phyloP scores from a whole-genome alignment of 2,888 invertebrate genomes.

The Amaurobius ferox region DNA sequence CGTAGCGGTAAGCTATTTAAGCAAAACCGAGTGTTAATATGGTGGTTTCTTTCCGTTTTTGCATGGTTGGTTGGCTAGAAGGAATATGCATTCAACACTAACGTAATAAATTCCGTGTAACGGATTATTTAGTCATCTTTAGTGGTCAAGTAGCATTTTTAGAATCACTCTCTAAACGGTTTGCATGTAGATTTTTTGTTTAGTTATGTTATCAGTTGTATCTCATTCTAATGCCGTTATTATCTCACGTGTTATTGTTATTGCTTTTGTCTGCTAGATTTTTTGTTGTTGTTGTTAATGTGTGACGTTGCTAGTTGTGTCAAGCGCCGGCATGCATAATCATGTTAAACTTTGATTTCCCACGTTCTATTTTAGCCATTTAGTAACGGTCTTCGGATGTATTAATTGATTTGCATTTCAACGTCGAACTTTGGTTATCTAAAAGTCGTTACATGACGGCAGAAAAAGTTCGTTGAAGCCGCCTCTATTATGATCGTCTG shows the following conservation, averaged over 20 bases:
- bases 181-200: not conserved
- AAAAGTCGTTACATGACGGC: not conserved
- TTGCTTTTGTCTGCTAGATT: not conserved
- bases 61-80: constrained; percentile 31
- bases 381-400: not conserved
- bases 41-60: constrained; percentile 11
- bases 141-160: constrained; percentile 12
- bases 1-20: constrained; percentile 64
- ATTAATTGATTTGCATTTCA: not conserved
- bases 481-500: too few species aligned
- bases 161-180: constrained; percentile 1
- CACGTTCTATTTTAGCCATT: not conserved
- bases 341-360: not conserved
- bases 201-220: not conserved
- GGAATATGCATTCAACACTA: constrained; percentile 13
- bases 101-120: constrained; percentile 58
- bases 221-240: not conserved
- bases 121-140: constrained; percentile 45
- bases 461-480: too few species aligned
- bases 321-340: not conserved
- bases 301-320: not conserved
- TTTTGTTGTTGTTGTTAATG: not conserved
- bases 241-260: not conserved
- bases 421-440: not conserved
- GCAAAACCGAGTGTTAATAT: constrained; percentile 33